Evolutionary conservation across 2,797 vertebrate genomes (phyloP).

Genomic region (Acanthopagrus latus): DNA sequence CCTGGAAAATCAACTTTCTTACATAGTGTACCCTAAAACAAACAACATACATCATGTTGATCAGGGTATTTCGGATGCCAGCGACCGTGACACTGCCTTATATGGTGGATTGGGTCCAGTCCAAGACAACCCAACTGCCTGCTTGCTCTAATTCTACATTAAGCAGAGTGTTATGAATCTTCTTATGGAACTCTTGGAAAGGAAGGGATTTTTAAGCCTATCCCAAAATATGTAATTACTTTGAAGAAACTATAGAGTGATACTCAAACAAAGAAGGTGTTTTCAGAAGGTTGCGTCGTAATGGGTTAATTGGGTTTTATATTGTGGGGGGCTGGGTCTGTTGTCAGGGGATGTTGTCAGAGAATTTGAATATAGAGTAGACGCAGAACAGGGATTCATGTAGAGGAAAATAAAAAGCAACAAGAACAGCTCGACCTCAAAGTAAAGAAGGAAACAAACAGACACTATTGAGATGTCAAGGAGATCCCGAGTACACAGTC

Average conservation of each 20-base stretch:
- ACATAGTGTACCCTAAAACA: no score
- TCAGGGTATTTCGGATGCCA: no score
- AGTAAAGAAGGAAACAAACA: constrained; percentile 45
- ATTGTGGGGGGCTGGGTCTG: neutral
- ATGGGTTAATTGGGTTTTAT: neutral
- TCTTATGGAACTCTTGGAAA: neutral
- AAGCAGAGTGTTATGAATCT: neutral
- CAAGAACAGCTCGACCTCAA: constrained; percentile 18
- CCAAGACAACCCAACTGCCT: neutral
- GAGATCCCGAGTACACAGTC: constrained; percentile 8
- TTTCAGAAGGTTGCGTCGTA: neutral
- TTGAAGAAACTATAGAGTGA: neutral
- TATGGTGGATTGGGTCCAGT: neutral
- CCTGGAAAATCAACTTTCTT: no score
- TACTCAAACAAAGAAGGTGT: neutral
- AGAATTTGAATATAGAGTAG: neutral
- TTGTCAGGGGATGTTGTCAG: neutral
- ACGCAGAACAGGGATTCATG: constrained; percentile 22
- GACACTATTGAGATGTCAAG: constrained; percentile 42
- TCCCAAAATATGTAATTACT: neutral
- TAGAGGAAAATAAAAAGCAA: constrained; percentile 1
- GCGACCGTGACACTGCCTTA: no score
- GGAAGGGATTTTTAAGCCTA: neutral
- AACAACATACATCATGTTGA: no score
- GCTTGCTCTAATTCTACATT: neutral